Evolutionary conservation across 1,140 invertebrate genomes (phyloP), one percentile per base, ranked within the genome.

Genomic region (Meteorus sp.): DNA sequence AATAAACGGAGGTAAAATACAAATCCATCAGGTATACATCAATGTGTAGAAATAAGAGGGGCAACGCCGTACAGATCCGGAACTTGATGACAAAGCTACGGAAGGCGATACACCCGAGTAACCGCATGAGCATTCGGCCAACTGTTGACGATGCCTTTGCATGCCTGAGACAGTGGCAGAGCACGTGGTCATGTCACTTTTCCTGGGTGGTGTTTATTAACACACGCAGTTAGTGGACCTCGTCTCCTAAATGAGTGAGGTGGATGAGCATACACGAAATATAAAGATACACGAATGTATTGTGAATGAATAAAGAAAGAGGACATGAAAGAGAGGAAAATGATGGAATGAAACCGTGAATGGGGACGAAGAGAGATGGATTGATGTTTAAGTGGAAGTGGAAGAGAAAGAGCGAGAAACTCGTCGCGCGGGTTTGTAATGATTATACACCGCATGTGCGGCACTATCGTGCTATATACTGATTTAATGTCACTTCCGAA

Each of bases 71-170:
- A 74, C 64, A 74, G 72, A 77, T 79, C 77, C 78, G 76, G 78
- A 78, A 80, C 74, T 72, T 68, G 70, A 65, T 72, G 76, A 80
- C 78, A 80, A 80, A 77, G 72, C 62, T 70, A 62, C 76, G 78
- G 78, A 79, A 79, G 78, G 78, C 77, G 78, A 80, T 80, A 79
- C 75, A 78, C 76, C 75, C 68, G 76, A 76, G 74, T 64, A 74
- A 70, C 68, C n/a, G n/a, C 70, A 60, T 62, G 69, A 59, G 63
- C 54, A 63, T 61, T 56, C 64, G 71, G 57, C 64, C 50, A 76
- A 72, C 60, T 78, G 72, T 78, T 74, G 77, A 67, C 67, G 54
- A 60, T 58, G 47, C 54, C 56, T 60, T 59, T 25, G 48, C 22
- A 35, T 19, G 51, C 22, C n/a, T 23, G 19, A 15, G 52, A 55